Evolutionary conservation across 2,797 vertebrate species (phyloP).

Genomic region (Taeniopygia guttata): DNA sequence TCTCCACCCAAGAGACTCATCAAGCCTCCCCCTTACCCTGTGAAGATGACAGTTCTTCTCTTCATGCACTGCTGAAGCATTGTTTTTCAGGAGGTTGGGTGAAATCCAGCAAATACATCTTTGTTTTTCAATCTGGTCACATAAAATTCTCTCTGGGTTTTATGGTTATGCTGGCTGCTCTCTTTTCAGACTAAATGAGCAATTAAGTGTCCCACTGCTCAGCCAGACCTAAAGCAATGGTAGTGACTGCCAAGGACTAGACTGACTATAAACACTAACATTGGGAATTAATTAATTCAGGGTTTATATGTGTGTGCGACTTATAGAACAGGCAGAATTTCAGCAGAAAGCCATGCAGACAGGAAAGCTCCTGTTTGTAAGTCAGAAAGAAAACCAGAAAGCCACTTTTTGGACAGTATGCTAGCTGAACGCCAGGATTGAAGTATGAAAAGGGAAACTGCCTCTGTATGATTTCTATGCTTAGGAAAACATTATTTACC

Average conservation of each 20-base stretch:
- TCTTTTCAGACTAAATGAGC: slow-evolving; percentile 38
- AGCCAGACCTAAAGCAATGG: slow-evolving; percentile 35
- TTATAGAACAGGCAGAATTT: not conserved
- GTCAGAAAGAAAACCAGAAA: not conserved
- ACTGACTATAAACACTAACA: slow-evolving; percentile 10
- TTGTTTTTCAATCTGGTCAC: slow-evolving; percentile 25
- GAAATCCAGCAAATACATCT: slow-evolving; percentile 3
- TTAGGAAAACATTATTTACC: not conserved
- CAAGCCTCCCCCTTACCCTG: not conserved
- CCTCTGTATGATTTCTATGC: not conserved
- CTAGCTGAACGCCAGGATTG: not conserved
- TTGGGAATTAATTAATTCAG: slow-evolving; percentile 30
- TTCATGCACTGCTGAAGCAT: not conserved
- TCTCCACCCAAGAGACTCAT: rapidly evolving
- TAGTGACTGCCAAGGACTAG: slow-evolving; percentile 12
- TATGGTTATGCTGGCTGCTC: slow-evolving; percentile 23
- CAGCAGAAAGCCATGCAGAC: not conserved
- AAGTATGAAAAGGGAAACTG: not conserved
- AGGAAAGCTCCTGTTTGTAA: not conserved
- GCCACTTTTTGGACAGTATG: not conserved
- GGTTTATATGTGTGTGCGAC: not conserved
- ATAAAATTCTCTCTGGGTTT: slow-evolving; percentile 15
- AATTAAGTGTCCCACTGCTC: slow-evolving; percentile 43
- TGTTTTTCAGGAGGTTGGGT: not conserved
- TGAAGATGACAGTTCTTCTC: not conserved